phyloP scores from a whole-genome alignment of 1,140 invertebrate species.

The Drosophila nikananu region DNA sequence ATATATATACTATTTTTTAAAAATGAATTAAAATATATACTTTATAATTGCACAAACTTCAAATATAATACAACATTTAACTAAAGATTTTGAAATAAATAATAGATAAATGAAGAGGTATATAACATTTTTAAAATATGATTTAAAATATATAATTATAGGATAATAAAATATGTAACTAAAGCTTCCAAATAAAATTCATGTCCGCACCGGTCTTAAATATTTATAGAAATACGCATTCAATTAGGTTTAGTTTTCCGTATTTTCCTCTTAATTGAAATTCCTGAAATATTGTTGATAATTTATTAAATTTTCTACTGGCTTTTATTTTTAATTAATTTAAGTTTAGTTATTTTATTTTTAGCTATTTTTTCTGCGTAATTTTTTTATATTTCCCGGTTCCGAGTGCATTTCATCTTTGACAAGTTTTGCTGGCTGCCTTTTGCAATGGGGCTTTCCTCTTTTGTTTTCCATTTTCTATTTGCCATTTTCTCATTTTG shows the following conservation, averaged over 20 bases:
- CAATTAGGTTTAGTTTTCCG: not conserved
- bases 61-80: too few relatives aligned
- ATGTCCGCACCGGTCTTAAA: not conserved
- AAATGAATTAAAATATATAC: too few relatives aligned
- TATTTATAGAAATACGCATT: not conserved
- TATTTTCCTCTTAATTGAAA: slow-evolving; percentile 18
- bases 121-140: too few relatives aligned
- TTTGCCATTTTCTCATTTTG: slow-evolving; percentile 39
- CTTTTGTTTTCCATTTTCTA: slow-evolving; percentile 46
- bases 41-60: too few relatives aligned
- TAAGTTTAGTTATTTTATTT: not conserved
- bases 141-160: too few relatives aligned
- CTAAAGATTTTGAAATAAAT: too few relatives aligned
- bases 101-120: too few relatives aligned
- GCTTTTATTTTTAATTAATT: not conserved
- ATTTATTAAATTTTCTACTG: slow-evolving; percentile 5
- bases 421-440: slow-evolving; percentile 26
- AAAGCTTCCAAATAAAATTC: not conserved
- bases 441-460: slow-evolving; percentile 25
- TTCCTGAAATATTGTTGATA: not conserved
- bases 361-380: not conserved
- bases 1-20: too few relatives aligned
- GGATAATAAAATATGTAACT: too few relatives aligned
- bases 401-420: slow-evolving; percentile 33
- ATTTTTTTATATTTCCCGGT: not conserved